A percentile compares a stretch with the other conserved stretches of the same genome.
phyloP scores from a whole-genome alignment of 2,797 vertebrate species.

The Knipowitschia caucasica region DNA sequence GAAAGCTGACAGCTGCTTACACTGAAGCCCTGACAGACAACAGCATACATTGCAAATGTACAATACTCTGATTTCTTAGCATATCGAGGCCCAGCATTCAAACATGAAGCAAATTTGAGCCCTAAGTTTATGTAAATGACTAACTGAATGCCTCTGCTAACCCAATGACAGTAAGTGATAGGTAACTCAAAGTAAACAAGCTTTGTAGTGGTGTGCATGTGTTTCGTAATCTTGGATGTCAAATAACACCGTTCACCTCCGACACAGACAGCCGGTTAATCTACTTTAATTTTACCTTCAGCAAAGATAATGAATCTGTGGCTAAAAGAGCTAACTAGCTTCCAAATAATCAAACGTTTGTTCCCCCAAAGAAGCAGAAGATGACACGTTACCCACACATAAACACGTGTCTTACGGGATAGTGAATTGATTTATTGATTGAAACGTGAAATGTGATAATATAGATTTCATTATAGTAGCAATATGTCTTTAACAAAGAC shows the following conservation, averaged over 20 bases:
- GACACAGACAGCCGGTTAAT: neutral
- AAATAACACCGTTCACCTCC: neutral
- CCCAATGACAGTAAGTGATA: conserved; percentile 11
- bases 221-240: neutral
- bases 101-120: neutral
- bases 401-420: neutral
- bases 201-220: neutral
- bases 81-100: neutral
- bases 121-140: conserved; percentile 2
- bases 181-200: neutral
- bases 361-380: neutral
- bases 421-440: neutral
- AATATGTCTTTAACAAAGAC: conserved; percentile 1
- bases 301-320: neutral
- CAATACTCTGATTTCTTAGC: neutral
- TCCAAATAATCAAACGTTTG: neutral
- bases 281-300: neutral
- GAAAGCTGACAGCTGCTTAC: conserved; percentile 48
- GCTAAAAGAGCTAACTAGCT: conserved; percentile 53
- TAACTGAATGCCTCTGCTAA: too few relatives aligned
- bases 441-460: neutral
- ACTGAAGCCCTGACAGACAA: conserved; percentile 21
- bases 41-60: neutral
- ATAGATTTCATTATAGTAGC: neutral
- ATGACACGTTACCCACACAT: neutral